Conservation (phyloP, 2,797 vertebrate species). For the Gymnoscopelus braueri region DNA sequence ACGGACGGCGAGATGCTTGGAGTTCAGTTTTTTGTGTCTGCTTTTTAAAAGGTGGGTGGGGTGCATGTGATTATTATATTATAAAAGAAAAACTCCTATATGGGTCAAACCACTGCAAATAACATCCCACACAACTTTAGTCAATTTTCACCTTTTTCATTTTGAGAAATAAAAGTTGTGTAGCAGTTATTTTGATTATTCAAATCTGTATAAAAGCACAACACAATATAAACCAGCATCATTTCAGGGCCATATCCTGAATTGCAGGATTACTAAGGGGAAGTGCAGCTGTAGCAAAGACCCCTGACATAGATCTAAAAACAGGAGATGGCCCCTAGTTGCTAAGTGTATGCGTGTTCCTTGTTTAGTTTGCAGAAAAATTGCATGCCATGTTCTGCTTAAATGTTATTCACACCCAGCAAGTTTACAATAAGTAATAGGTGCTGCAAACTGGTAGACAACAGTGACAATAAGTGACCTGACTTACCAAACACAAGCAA, state of each 20-base stretch:
- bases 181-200: constrained; percentile 2
- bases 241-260: constrained; percentile 21
- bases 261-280: constrained; percentile 4
- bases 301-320: neutral
- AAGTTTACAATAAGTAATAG: constrained; percentile 38
- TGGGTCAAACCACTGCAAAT: constrained; percentile 36
- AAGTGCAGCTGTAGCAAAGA: constrained; percentile 8
- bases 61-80: neutral
- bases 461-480: constrained; percentile 41
- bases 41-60: neutral
- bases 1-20: constrained; percentile 17
- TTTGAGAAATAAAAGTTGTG: constrained; percentile 7
- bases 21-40: constrained; percentile 9
- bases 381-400: constrained; percentile 30
- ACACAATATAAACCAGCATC: constrained; percentile 8
- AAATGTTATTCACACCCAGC: constrained; percentile 28
- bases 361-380: constrained; percentile 16
- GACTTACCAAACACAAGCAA: constrained; percentile 37
- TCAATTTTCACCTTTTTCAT: constrained; percentile 9
- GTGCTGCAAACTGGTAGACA: constrained; percentile 29
- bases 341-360: constrained; percentile 41
- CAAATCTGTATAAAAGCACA: constrained; percentile 12
- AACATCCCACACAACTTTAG: constrained; percentile 33
- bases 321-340: constrained; percentile 9
- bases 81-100: constrained; percentile 32